Evolutionary conservation across 2,888 invertebrate genomes (phyloP), one percentile per base, ranked within the genome.

Genomic region (Limnephilus marmoratus): DNA sequence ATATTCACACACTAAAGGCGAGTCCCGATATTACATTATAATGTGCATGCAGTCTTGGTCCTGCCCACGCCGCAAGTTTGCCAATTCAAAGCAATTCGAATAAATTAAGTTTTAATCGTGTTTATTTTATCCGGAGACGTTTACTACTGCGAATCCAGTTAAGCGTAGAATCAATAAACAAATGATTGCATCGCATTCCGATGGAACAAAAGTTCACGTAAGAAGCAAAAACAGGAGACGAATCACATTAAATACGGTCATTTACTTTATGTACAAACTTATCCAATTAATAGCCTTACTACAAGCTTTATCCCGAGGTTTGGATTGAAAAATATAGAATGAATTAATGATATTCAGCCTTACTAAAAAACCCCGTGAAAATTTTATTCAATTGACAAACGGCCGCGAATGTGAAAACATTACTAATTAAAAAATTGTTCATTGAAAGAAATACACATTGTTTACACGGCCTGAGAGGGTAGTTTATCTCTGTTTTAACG

Each of bases 21-120:
- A 68, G 3, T n/a, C 9, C n/a, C n/a, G 68, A 68, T 68, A 68
- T 68, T 45, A 45, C 45, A 45, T 45, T 68, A 68, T 24, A n/a
- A 37, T 15, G 37, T 24, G n/a, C 83, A 37, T 68, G 37, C 83
- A 34, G 13, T 37, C 24, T 41, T 1, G 83, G 83, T 34, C 24
- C 34, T 83, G 37, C 83, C 83, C 83, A 83, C 83, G 83, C 83
- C 11, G 37, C 83, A 24, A 41, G 83, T 83, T 83, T 41, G 37
- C 37, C 37, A 83, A 83, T 83, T 83, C 83, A 83, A 83, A 83
- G 37, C 37, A 83, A 83, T 37, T 37, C 37, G 37, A 24, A 34
- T 24, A 34, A 34, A 83, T 83, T 83, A 31, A 7, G 34, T 83
- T 83, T 83, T 83, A 37, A 83, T 83, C 37, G 83, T 83, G 37